Base-by-base conservation (phyloP, 2,797 vertebrate species). In the Gadopsis marmoratus region DNA sequence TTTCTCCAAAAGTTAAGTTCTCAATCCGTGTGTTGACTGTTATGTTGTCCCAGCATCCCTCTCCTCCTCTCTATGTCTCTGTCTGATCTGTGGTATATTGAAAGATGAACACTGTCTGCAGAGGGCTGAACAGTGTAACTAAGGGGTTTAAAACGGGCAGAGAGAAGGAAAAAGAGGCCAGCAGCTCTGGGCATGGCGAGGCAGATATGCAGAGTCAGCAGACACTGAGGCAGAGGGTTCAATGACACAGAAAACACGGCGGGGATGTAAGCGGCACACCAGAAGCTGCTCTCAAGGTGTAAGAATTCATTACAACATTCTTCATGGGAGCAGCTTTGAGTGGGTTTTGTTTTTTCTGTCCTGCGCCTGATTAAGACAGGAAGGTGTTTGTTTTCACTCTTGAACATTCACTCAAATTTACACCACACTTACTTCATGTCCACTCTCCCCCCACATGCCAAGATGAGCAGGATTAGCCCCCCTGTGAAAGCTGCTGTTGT, bases 121-220 rank as follows among this genome's bases (percentile, higher is more conserved):
- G 74, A 77, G 35, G n/a, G 31, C 71, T 78, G 71, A 77, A 71
- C 67, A 71, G 50, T 74, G 45, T 54, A 80, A 63, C 79, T 84
- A 48, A 76, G 76, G 50, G 64, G 54, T 81, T 89, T 86, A 76
- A 26, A 16, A 76, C 4, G 29, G 81, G 70, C 81, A 74, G 66
- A 66, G 54, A 81, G 35, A 29, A 17, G 23, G 13, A 61, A 67
- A 85, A 78, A 53, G 82, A 85, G 83, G 84, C 64, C 79, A 85
- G 76, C 59, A 55, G 82, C 33, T 10, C 65, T 69, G 87, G 81
- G 77, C 78, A 82, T 11, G 19, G 50, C 26, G 69, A 78, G 71
- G 79, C 50, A 84, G 66, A 89, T 84, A 47, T 87, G 92, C 81
- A 26, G 77, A 89, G 88, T 94, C 90, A 92, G 91, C 92, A 88